Conservation (phyloP, 2,888 invertebrate species). For the Scaptomyza tumidula region DNA sequence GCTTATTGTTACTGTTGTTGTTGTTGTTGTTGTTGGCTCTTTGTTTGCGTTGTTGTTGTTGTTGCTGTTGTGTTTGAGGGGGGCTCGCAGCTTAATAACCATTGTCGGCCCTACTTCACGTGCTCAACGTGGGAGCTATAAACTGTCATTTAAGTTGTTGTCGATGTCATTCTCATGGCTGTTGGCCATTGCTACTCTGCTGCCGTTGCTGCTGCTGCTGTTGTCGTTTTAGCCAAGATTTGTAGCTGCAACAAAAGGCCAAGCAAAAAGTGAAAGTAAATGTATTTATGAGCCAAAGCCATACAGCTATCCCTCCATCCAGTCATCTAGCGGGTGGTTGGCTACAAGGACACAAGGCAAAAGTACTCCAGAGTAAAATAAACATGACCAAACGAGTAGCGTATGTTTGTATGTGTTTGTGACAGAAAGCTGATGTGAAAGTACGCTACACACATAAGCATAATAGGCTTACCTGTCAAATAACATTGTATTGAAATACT, state of each 20-base stretch:
- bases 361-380: slow-evolving; percentile 72
- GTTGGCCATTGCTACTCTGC: slow-evolving; percentile 8
- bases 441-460: slow-evolving; percentile 7
- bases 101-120: slow-evolving; percentile 64
- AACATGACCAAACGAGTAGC: slow-evolving; percentile 45
- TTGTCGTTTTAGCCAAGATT: slow-evolving; percentile 67
- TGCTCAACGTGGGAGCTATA: slow-evolving; percentile 76
- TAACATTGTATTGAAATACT: neutral
- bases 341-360: slow-evolving; percentile 37
- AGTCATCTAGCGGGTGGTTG: slow-evolving; percentile 19
- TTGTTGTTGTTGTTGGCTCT: slow-evolving; percentile 23
- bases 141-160: slow-evolving; percentile 79
- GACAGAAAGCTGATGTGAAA: slow-evolving; percentile 13
- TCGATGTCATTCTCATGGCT: slow-evolving; percentile 74
- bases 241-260: slow-evolving; percentile 68
- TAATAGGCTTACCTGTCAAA: slow-evolving; percentile 53
- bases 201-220: slow-evolving; percentile 4
- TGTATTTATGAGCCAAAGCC: slow-evolving; percentile 68
- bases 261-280: slow-evolving; percentile 76
- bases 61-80: slow-evolving; percentile 23
- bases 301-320: neutral
- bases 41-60: slow-evolving; percentile 52
- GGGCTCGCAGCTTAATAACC: slow-evolving; percentile 70
- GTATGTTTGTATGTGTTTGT: slow-evolving; percentile 12
- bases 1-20: slow-evolving; percentile 19